These are phyloP conservation scores for Pterophyllum scalare DNA, from an alignment of 2,113 vertebrate genomes.

Conservation along the genomic window DNA sequence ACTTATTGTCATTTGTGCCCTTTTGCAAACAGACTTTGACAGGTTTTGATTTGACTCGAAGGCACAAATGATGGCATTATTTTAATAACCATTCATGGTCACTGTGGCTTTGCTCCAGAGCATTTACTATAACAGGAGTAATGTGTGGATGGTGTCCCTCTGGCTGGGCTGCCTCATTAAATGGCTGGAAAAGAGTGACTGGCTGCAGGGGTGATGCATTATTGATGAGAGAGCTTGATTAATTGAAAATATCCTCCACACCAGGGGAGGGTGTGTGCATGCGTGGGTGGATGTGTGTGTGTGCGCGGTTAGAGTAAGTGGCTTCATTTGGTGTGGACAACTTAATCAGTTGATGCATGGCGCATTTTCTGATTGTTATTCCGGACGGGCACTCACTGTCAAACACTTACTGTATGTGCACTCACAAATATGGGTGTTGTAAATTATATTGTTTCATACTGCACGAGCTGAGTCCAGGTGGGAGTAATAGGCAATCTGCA, in stretches of 20 bases:
- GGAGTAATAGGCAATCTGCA: conserved; percentile 45
- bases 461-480: conserved; percentile 30
- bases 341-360: conserved; percentile 61
- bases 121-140: conserved; percentile 61
- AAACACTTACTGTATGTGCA: conserved; percentile 39
- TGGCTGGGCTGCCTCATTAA: conserved; percentile 78
- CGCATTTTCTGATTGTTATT: conserved; percentile 47
- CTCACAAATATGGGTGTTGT: conserved; percentile 24
- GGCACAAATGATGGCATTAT: conserved; percentile 59
- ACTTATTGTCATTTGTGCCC: conserved; percentile 64
- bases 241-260: conserved; percentile 78
- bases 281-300: not conserved
- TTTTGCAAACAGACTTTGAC: conserved; percentile 64
- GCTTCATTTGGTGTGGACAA: conserved; percentile 56
- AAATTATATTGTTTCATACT: conserved; percentile 30
- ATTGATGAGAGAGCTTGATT: conserved; percentile 82
- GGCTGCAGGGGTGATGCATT: conserved; percentile 80
- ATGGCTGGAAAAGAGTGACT: conserved; percentile 77
- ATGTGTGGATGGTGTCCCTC: conserved; percentile 67
- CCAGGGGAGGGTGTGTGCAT: conserved; percentile 32
- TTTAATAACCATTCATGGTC: conserved; percentile 63
- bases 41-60: conserved; percentile 54
- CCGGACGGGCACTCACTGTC: conserved; percentile 21
- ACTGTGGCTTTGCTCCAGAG: conserved; percentile 63
- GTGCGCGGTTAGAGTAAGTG: conserved; percentile 36